phyloP scores from a whole-genome alignment of 2,113 vertebrate species.

The Petaurus breviceps region DNA sequence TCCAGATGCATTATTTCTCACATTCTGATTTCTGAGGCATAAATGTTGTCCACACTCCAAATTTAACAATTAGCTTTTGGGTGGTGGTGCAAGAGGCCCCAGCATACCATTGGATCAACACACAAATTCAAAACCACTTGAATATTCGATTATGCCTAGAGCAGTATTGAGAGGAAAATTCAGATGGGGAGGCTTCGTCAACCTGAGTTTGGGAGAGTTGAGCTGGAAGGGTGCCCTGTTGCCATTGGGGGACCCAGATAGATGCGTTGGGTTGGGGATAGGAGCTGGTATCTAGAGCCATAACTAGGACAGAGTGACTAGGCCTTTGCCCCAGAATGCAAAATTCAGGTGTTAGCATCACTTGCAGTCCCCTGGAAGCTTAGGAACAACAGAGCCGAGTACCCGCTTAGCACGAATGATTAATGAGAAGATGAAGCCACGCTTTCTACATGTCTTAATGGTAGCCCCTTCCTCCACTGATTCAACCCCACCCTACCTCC shows the following conservation, averaged over 20 bases:
- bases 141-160: neutral
- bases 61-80: neutral
- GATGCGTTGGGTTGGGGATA: neutral
- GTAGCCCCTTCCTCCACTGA: too few relatives aligned
- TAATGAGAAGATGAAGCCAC: neutral
- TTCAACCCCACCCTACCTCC: neutral
- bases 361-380: neutral
- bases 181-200: neutral
- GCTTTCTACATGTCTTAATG: neutral
- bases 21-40: neutral
- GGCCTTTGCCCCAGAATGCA: neutral
- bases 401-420: neutral
- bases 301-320: neutral
- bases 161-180: neutral
- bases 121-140: neutral
- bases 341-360: neutral
- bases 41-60: neutral
- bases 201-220: neutral
- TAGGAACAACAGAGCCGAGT: neutral
- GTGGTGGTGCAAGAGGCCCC: neutral
- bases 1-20: too few relatives aligned
- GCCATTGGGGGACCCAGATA: neutral
- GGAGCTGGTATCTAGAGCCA: neutral
- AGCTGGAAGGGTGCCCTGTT: neutral
- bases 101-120: neutral